Conservation (phyloP, 2,797 vertebrate genomes). For the Sebastolobus altivelis region DNA sequence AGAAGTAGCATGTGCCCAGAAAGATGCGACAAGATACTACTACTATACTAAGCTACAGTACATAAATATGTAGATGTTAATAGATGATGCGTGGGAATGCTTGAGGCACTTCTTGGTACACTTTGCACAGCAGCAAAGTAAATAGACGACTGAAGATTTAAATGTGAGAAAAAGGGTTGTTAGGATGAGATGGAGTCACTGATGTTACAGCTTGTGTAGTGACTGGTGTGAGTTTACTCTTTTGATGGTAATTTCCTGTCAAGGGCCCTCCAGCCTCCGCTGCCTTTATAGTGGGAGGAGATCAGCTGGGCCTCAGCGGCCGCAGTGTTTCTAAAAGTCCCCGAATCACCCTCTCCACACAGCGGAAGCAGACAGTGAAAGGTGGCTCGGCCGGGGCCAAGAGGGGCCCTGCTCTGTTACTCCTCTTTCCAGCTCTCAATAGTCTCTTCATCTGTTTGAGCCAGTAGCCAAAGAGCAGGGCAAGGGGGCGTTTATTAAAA, state of each 20-base stretch:
- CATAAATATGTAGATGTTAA: neutral
- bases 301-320: conserved; percentile 87
- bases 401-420: conserved; percentile 85
- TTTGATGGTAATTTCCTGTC: conserved; percentile 92
- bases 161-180: conserved; percentile 21
- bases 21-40: neutral
- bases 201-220: conserved; percentile 56
- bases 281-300: conserved; percentile 87
- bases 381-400: conserved; percentile 86
- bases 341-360: conserved; percentile 81
- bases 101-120: neutral
- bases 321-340: conserved; percentile 85
- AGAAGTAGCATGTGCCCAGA: neutral
- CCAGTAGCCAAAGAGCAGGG: conserved; percentile 83
- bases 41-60: neutral
- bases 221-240: conserved; percentile 83
- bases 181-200: conserved; percentile 8
- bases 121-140: neutral
- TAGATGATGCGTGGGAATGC: neutral
- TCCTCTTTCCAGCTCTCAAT: conserved; percentile 85
- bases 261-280: conserved; percentile 87
- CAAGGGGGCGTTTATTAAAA: conserved; percentile 88
- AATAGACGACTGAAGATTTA: conserved; percentile 5
- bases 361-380: conserved; percentile 91
- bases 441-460: conserved; percentile 84